These are phyloP conservation scores for Olivierus martensii DNA, from an alignment of 1,140 invertebrate species.

Conservation along the genomic window DNA sequence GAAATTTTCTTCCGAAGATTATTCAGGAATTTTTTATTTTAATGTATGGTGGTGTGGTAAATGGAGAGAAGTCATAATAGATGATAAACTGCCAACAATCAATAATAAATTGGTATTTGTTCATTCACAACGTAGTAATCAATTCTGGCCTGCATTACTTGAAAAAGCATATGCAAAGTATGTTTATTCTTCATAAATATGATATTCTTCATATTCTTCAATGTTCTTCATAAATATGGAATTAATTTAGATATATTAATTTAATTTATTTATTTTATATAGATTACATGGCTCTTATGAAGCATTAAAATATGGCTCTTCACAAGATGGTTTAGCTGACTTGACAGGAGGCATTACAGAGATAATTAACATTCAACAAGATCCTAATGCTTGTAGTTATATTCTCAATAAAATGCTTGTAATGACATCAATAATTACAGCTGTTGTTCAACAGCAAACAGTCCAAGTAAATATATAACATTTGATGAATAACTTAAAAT, in stretches of 20 bases:
- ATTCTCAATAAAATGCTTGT: constrained; percentile 56
- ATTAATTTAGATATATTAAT: neutral
- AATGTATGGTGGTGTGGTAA: constrained; percentile 90
- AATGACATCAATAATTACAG: constrained; percentile 74
- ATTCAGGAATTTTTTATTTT: constrained; percentile 74
- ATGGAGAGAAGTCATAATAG: constrained; percentile 90
- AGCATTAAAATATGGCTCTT: constrained; percentile 80
- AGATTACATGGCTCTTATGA: constrained; percentile 96
- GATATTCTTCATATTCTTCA: neutral
- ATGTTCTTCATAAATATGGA: constrained; percentile 3
- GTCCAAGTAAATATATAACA: constrained; percentile 26
- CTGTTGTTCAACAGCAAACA: constrained; percentile 42
- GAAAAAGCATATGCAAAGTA: constrained; percentile 99
- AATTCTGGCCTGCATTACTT: constrained; percentile 88
- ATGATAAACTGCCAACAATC: constrained; percentile 88
- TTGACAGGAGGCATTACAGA: constrained; percentile 79
- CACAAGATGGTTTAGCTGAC: constrained; percentile 73
- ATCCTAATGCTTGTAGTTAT: constrained; percentile 46
- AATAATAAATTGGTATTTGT: constrained; percentile 83
- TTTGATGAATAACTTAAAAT: too few relatives aligned
- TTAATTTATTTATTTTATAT: too few relatives aligned
- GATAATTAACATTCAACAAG: constrained; percentile 46
- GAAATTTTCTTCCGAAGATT: constrained; percentile 43
- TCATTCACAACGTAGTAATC: constrained; percentile 68
- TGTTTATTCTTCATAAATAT: constrained; percentile 29